phyloP scores from a whole-genome alignment of 1,140 invertebrate genomes.

The Zaprionus ornatus region DNA sequence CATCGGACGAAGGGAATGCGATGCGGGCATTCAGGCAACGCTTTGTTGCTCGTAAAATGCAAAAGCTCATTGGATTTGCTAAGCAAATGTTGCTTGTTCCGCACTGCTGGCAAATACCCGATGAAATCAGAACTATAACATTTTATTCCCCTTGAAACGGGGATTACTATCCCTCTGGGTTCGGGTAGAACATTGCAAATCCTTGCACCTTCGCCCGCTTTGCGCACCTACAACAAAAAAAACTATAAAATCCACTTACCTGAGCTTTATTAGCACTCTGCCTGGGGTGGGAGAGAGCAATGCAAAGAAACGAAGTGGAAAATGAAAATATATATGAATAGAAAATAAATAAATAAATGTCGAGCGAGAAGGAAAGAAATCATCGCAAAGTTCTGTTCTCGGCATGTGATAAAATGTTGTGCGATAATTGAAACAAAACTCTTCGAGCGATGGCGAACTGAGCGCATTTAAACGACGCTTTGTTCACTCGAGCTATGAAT shows the following conservation, averaged over 20 bases:
- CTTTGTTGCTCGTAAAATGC: neutral
- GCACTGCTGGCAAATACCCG: neutral
- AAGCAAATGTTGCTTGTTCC: too few species aligned
- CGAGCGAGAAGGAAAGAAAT: neutral
- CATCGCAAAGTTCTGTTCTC: neutral
- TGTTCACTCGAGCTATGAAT: neutral
- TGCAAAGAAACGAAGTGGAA: neutral
- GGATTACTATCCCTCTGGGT: neutral
- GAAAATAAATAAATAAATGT: neutral
- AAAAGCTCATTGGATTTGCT: neutral
- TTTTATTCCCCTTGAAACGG: neutral
- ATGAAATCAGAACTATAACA: neutral
- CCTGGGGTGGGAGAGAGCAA: neutral
- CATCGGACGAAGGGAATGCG: neutral
- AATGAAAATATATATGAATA: neutral
- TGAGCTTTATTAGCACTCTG: slow-evolving; percentile 8
- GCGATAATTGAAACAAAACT: neutral
- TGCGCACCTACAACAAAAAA: neutral
- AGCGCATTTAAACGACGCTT: neutral
- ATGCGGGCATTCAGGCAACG: neutral
- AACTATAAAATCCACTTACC: slow-evolving; percentile 27
- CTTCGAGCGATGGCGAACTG: neutral
- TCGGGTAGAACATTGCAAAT: neutral
- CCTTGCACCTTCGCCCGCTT: neutral
- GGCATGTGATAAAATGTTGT: neutral